Evolutionary conservation across 2,797 vertebrate genomes (phyloP).

Genomic region (Antennarius maculatus): DNA sequence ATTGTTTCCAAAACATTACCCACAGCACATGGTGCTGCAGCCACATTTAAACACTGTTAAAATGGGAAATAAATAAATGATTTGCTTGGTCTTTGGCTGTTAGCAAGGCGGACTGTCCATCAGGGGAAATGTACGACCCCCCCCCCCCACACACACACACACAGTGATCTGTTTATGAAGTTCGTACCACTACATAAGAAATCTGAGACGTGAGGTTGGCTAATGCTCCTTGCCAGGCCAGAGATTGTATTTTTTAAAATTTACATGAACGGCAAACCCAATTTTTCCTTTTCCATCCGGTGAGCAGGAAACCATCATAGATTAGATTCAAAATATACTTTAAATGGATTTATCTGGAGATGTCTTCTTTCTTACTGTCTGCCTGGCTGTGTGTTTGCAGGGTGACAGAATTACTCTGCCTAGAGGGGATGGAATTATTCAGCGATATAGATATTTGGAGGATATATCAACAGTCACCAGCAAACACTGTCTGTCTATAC

Average conservation of each 20-base stretch:
- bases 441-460: conserved; percentile 54
- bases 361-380: conserved; percentile 31
- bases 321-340: conserved; percentile 65
- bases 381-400: conserved; percentile 30
- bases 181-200: conserved; percentile 29
- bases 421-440: conserved; percentile 58
- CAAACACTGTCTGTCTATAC: conserved; percentile 60
- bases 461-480: conserved; percentile 51
- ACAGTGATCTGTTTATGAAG: conserved; percentile 42
- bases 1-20: conserved; percentile 70
- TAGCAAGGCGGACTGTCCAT: conserved; percentile 33
- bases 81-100: conserved; percentile 44
- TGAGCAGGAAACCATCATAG: conserved; percentile 46
- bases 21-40: conserved; percentile 57
- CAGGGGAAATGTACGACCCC: conserved; percentile 42
- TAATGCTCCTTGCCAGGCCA: conserved; percentile 32
- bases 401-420: conserved; percentile 57
- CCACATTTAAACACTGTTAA: conserved; percentile 49
- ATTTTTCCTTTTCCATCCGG: conserved; percentile 46
- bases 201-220: conserved; percentile 39
- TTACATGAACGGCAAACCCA: conserved; percentile 18
- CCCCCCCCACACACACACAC: not conserved
- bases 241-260: conserved; percentile 8
- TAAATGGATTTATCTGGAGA: conserved; percentile 62
- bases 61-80: conserved; percentile 17